Percentiles rank a stretch among this genome's conserved stretches.
These are phyloP conservation scores for Xyrichtys novacula DNA, from an alignment of 2,797 vertebrate species.

Conservation along the genomic window DNA sequence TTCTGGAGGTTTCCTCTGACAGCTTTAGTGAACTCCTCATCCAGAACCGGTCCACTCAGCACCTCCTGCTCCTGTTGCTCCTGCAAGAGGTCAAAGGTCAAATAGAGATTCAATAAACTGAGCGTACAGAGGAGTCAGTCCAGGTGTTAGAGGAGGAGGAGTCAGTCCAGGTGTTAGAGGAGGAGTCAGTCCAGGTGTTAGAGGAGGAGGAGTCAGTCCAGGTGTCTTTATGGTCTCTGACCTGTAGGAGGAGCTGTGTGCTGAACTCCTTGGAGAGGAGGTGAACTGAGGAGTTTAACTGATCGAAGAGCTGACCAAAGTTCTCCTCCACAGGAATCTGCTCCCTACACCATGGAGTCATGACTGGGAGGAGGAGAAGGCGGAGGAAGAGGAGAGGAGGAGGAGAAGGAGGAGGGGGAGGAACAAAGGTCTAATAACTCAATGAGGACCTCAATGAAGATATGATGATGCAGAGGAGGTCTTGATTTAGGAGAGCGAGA, in stretches of 20 bases:
- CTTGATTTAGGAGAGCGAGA: no score
- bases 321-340: constrained; percentile 75
- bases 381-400: not conserved
- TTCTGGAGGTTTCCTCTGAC: constrained; percentile 69
- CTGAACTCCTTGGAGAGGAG: constrained; percentile 85
- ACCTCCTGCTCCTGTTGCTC: constrained; percentile 61
- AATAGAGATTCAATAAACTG: no score
- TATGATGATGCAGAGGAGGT: no score
- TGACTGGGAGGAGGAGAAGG: constrained; percentile 35
- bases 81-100: constrained; percentile 39
- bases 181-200: no score
- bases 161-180: no score
- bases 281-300: constrained; percentile 81
- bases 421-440: no score
- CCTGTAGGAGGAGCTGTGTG: constrained; percentile 72
- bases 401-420: no score
- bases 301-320: constrained; percentile 83
- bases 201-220: not conserved
- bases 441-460: no score
- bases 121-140: not conserved
- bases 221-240: no score
- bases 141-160: not conserved
- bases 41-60: constrained; percentile 59
- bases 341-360: constrained; percentile 75
- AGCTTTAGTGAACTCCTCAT: constrained; percentile 74